Conservation (phyloP, 2,888 invertebrate species). For the Diplazon laetatorius region DNA sequence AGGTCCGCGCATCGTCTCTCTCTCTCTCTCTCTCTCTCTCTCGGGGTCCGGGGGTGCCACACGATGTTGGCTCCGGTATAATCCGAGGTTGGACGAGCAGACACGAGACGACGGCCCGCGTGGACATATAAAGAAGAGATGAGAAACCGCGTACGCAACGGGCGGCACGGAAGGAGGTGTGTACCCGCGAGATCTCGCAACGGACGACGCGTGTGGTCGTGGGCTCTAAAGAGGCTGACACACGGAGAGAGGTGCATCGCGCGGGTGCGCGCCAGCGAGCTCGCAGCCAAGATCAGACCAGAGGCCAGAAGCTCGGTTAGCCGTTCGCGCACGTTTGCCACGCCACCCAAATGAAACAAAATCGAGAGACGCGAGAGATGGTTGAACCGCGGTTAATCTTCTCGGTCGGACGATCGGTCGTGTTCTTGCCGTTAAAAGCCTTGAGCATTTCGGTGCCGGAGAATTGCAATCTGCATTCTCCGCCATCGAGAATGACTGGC, state of each 20-base stretch:
- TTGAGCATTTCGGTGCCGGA: conserved; percentile 22
- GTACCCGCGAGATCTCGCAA: conserved; percentile 70
- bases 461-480: conserved; percentile 43
- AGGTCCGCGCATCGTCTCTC: conserved; percentile 63
- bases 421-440: conserved; percentile 47
- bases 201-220: conserved; percentile 75
- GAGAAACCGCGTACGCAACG: conserved; percentile 42
- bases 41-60: no score
- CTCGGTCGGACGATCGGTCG: conserved; percentile 35
- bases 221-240: conserved; percentile 69
- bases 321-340: conserved; percentile 41
- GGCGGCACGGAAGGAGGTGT: conserved; percentile 53
- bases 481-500: conserved; percentile 35
- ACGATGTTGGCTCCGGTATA: conserved; percentile 55
- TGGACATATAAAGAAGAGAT: conserved; percentile 62
- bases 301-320: conserved; percentile 56
- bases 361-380: conserved; percentile 42
- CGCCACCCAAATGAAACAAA: conserved; percentile 55
- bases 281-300: conserved; percentile 38
- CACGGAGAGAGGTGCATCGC: conserved; percentile 51
- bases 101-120: conserved; percentile 52
- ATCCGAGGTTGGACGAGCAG: conserved; percentile 63
- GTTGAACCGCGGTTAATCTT: conserved; percentile 52
- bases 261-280: no score
- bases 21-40: no score